phyloP scores from a whole-genome alignment of 2,797 vertebrate genomes.

The Phaenicophaeus curvirostris region DNA sequence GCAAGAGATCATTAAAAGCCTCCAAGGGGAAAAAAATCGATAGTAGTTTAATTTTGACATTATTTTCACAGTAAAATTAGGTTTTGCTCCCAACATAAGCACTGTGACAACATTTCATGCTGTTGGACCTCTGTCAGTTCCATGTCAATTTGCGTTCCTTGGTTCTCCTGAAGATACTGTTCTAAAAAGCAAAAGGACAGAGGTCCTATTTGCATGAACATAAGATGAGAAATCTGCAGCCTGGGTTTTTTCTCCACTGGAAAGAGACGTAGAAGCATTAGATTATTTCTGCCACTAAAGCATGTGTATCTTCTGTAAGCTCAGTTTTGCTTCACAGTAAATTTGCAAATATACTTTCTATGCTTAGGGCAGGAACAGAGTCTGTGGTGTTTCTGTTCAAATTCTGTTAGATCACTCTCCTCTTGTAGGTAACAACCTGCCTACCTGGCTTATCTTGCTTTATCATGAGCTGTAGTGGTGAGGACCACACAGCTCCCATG shows the following conservation, averaged over 20 bases:
- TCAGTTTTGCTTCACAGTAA: neutral
- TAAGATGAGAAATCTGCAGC: neutral
- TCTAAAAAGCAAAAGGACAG: neutral
- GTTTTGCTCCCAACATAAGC: neutral
- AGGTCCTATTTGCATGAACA: neutral
- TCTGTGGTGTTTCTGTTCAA: neutral
- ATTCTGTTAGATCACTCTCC: neutral
- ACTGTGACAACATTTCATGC: neutral
- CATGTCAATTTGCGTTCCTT: neutral
- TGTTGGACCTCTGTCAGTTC: neutral
- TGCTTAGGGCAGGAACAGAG: fast-evolving
- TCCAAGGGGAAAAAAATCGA: neutral
- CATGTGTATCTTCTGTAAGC: fast-evolving
- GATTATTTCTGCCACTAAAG: neutral
- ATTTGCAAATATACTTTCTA: neutral
- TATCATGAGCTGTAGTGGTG: neutral
- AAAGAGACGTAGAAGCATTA: neutral
- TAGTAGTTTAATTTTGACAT: neutral
- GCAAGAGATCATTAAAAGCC: constrained; percentile 4
- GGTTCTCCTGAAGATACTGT: neutral
- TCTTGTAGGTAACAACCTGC: neutral
- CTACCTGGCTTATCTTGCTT: neutral
- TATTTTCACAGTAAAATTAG: neutral
- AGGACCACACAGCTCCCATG: neutral
- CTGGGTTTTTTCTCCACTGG: neutral